A percentile compares a stretch with the other conserved stretches of the same genome.
Conservation (phyloP, 2,888 invertebrate species). For the Pedicia rivosa region DNA sequence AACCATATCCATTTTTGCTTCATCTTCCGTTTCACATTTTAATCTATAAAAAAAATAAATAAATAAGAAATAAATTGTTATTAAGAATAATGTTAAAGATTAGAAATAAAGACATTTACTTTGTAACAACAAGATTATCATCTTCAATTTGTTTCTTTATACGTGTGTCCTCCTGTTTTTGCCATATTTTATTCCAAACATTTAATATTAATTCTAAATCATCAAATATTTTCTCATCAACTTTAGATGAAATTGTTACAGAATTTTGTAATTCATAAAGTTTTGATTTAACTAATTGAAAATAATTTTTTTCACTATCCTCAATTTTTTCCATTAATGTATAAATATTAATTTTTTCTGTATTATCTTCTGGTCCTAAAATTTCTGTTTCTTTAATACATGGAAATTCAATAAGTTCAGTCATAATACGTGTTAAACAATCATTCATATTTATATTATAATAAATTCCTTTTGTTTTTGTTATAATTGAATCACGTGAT, state of each 20-base stretch:
- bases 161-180: conserved; percentile 51
- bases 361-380: neutral
- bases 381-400: conserved; percentile 13
- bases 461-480: conserved; percentile 6
- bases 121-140: conserved; percentile 59
- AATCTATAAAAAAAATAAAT: conserved; percentile 30
- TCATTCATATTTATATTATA: conserved; percentile 16
- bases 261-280: conserved; percentile 52
- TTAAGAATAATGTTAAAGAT: conserved; percentile 6
- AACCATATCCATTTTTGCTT: conserved; percentile 44
- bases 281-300: conserved; percentile 49
- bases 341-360: conserved; percentile 16
- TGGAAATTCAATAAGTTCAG: conserved; percentile 24
- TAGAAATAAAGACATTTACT: conserved; percentile 29
- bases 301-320: conserved; percentile 17
- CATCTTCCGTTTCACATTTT: conserved; percentile 47
- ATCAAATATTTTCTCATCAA: conserved; percentile 31
- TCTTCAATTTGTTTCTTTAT: conserved; percentile 53
- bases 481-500: conserved; percentile 11
- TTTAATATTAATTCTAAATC: conserved; percentile 39
- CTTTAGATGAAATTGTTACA: conserved; percentile 35
- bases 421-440: conserved; percentile 18
- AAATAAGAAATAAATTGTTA: no score
- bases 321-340: conserved; percentile 20
- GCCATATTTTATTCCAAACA: conserved; percentile 55